phyloP scores from a whole-genome alignment of 2,797 vertebrate genomes.

The Sebastes minor region DNA sequence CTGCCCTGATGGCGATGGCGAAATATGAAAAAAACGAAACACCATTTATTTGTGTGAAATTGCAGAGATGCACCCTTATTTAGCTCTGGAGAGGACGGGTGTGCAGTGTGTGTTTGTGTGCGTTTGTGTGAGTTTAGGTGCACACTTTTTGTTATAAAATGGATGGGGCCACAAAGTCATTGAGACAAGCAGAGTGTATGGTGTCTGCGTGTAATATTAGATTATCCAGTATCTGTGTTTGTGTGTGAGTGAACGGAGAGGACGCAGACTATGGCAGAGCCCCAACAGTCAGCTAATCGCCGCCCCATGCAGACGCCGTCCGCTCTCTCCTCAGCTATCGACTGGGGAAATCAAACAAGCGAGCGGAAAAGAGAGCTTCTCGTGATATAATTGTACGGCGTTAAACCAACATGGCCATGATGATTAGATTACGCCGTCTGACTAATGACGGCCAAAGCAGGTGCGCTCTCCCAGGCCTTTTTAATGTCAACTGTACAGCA shows the following conservation, averaged over 20 bases:
- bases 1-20: slow-evolving; percentile 67
- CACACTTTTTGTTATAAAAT: slow-evolving; percentile 17
- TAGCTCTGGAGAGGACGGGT: slow-evolving; percentile 31
- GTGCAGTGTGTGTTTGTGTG: neutral
- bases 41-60: slow-evolving; percentile 68
- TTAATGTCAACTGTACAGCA: slow-evolving; percentile 35
- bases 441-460: slow-evolving; percentile 55
- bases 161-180: slow-evolving; percentile 43
- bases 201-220: slow-evolving; percentile 54
- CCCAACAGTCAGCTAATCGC: slow-evolving; percentile 58
- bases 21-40: slow-evolving; percentile 58
- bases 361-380: slow-evolving; percentile 41
- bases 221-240: slow-evolving; percentile 42
- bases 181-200: slow-evolving; percentile 46
- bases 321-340: slow-evolving; percentile 43
- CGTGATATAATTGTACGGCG: slow-evolving; percentile 44
- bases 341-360: slow-evolving; percentile 57
- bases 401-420: slow-evolving; percentile 69
- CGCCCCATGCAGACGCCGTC: slow-evolving; percentile 33
- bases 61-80: slow-evolving; percentile 37
- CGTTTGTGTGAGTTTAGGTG: neutral
- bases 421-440: slow-evolving; percentile 68
- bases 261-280: slow-evolving; percentile 41
- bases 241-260: slow-evolving; percentile 34
- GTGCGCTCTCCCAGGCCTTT: slow-evolving; percentile 38